Base-by-base conservation (phyloP, 2,113 vertebrate genomes). In the Oryctolagus cuniculus region DNA sequence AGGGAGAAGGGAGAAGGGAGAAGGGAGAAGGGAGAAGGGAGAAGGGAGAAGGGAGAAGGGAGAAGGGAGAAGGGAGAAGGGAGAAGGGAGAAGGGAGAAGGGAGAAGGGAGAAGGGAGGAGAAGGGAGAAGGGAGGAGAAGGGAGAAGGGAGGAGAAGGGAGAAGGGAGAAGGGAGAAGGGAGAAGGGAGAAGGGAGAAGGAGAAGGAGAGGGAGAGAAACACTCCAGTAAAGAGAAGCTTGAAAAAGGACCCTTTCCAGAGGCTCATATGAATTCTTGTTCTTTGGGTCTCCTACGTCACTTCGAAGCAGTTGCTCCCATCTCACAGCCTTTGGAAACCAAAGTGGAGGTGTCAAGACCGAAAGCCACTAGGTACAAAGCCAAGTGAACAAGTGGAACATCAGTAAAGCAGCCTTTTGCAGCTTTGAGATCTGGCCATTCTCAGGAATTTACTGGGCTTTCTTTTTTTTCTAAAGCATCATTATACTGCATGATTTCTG, bases 371-470 rank as follows among this genome's bases (percentile, higher is more conserved):
- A 24, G 24, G 72, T n/a, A 44, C 10, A 27, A 86, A 15, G 58
- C 10, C 24, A 55, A 70, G 15, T 4, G 7, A 29, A 73, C 44
- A 78, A 53, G 38, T 11, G 66, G 22, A 25, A 67, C 17, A 36
- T 15, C 34, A 27, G 27, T 51, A 87, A 93, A 34, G 36, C 16
- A 9, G 90, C 34, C 72, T 63, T 58, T 87, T 85, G 61, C 44
- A 84, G 87, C 53, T 89, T 69, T 15, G 34, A 75, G 55, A 75
- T 67, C 72, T 80, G 75, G 67, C 72, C 29, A 25, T 34, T 89
- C 64, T 87, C 82, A 79, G 80, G 90, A 95, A 89, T 70, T 73
- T 58, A 22, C 58, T 31, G 81, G 49, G 15, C 29, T n/a, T 80
- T 73, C 34, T 67, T 36, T 49, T 49, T 6, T 67, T 38, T 53